Base-by-base conservation (phyloP, 2,113 vertebrate species). In the Phylloscopus trochilus region DNA sequence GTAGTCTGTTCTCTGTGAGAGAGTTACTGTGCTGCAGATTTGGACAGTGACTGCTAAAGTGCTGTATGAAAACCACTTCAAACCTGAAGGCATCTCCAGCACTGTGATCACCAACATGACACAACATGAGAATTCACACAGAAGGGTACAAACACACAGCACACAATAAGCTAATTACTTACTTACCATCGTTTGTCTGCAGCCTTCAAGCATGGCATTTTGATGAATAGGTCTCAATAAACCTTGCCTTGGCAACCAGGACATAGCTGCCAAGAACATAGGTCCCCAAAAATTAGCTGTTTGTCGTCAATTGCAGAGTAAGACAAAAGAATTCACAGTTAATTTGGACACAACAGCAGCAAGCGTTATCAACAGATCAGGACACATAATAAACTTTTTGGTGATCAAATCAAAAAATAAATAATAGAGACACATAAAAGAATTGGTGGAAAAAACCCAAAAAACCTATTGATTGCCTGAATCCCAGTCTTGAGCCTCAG, bases 21-120 rank as follows among this genome's bases (percentile, higher is more conserved):
- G 24, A 47, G 13, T 22, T 37, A 3, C 49, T 64, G 30, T 33
- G 5, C 62, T 49, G 41, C n/a, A 86, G 56, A 37, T 62, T 41
- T 39, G n/a, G 46, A 21, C 53, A 80, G 53, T 30, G 35, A 7
- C n/a, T 68, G 47, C 44, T 58, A 2, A 90, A 44, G 9, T 37
- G 26, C 12, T 41, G 9, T 3, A 22, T 0, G 0, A 76, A 56
- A 70, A 3, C 14, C 11, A 12, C 70, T 76, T 64, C 23, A n/a
- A 35, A 87, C 60, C 5, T 7, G 2, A 30, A 84, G 39, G 12
- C 23, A 41, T 7, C 43, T 67, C 30, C 18, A 58, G 39, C 30
- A 21, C 2, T 4, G 7, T 14, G 9, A 39, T 18, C 77, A n/a
- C 27, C 30, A 16, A 8, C 0, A 2, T 1, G 15, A 27, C 28